Conservation (phyloP, 2,888 invertebrate genomes). For the Eulithis testata region DNA sequence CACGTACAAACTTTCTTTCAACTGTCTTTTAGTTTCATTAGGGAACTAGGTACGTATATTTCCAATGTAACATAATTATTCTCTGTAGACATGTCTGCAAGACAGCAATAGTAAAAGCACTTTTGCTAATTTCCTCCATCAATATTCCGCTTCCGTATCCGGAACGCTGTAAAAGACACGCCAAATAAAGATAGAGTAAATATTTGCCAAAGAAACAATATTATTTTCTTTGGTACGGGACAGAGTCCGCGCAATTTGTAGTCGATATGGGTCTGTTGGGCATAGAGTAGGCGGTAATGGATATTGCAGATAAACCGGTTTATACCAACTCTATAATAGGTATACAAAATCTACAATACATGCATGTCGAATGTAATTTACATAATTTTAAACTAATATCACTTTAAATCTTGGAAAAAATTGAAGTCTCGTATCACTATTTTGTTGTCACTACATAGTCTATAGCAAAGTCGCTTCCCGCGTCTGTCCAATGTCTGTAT, state of each 20-base stretch:
- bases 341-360: too few relatives aligned
- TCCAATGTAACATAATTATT: not conserved
- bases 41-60: not conserved
- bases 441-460: too few relatives aligned
- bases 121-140: slow-evolving; percentile 42
- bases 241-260: slow-evolving; percentile 76
- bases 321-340: too few relatives aligned
- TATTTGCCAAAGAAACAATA: slow-evolving; percentile 83
- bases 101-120: slow-evolving; percentile 26
- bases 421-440: too few relatives aligned
- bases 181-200: slow-evolving; percentile 72
- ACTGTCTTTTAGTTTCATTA: not conserved
- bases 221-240: slow-evolving; percentile 75
- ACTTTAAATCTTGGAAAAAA: too few relatives aligned
- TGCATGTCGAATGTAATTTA: too few relatives aligned
- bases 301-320: too few relatives aligned
- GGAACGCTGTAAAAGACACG: slow-evolving; percentile 61
- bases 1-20: too few relatives aligned
- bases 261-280: slow-evolving; percentile 74
- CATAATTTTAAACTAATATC: too few relatives aligned
- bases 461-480: too few relatives aligned
- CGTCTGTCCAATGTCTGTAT: too few relatives aligned
- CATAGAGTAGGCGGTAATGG: slow-evolving; percentile 54
- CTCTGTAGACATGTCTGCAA: slow-evolving; percentile 12
- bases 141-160: slow-evolving; percentile 51